A percentile compares a stretch with the other conserved stretches of the same genome.
These are phyloP conservation scores for Hipparchia semele DNA, from an alignment of 2,888 invertebrate genomes.

Conservation along the genomic window DNA sequence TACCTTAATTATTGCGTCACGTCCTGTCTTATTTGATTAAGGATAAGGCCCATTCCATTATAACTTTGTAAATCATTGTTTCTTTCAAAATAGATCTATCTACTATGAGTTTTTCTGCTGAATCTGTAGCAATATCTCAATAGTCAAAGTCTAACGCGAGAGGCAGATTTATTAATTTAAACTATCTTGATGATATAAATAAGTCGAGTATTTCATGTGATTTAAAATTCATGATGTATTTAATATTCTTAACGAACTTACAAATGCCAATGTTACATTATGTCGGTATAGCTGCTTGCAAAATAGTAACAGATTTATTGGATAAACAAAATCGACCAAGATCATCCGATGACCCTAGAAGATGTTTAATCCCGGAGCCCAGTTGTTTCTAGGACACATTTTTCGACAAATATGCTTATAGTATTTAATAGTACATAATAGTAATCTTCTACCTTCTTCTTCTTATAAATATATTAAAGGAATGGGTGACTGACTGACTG, in stretches of 20 bases:
- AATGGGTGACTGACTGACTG: no score
- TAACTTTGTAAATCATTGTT: neutral
- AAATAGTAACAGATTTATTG: constrained; percentile 1
- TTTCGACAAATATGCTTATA: no score
- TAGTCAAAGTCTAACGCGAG: neutral
- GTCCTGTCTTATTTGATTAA: constrained; percentile 1
- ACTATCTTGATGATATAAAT: neutral
- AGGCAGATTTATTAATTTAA: neutral
- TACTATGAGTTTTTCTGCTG: neutral
- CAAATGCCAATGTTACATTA: constrained; percentile 8
- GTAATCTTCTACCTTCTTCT: no score
- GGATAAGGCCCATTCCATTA: neutral
- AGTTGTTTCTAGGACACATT: no score
- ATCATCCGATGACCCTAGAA: neutral
- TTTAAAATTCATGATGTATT: neutral
- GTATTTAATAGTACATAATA: no score
- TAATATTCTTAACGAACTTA: neutral
- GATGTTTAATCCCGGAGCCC: neutral
- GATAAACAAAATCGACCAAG: neutral
- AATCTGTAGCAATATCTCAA: neutral
- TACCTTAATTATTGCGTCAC: neutral
- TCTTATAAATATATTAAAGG: no score
- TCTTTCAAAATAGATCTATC: neutral
- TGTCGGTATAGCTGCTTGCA: constrained; percentile 8
- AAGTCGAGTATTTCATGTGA: neutral